Evolutionary conservation across 1,140 invertebrate species (phyloP), one percentile per base, ranked within the genome.

Genomic region (Papilio aristodemus): DNA sequence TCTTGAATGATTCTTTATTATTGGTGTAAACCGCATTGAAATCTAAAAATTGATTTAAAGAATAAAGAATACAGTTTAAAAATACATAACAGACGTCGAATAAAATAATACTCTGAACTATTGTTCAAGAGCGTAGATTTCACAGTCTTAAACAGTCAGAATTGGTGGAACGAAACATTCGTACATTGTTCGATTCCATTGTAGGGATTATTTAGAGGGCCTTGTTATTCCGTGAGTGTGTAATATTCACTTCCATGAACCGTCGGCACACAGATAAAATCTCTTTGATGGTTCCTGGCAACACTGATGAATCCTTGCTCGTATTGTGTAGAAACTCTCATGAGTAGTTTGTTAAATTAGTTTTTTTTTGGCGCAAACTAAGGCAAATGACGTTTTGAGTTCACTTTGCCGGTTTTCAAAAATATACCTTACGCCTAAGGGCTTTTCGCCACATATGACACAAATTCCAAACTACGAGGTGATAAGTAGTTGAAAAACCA

Each of bases 61-160:
- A n/a, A n/a, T n/a, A n/a, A n/a, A n/a, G n/a, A n/a, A n/a, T n/a
- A n/a, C n/a, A n/a, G n/a, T n/a, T n/a, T n/a, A n/a, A n/a, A n/a
- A n/a, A 50, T 8, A 19, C 19, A 50, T 50, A 22, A n/a, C n/a
- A n/a, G n/a, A n/a, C n/a, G 9, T 11, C 46, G 17, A 22, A 17
- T 9, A 22, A 19, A 19, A 50, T 8, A 17, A 11, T 3, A 3
- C 19, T 50, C 2, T 6, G 17, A 10, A 50, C 17, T 50, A 11
- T 50, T 50, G 41, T 43, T 43, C 37, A 25, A 39, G 60, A 32
- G 25, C 54, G n/a, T 50, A 50, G 25, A 59, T 60, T 70, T 67
- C 66, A 36, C 64, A 32, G 62, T 43, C 38, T 60, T 67, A 71
- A 63, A 66, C 64, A 63, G 38, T 41, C 6, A 25, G 58, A 62